These are phyloP conservation scores for Achlya flavicornis DNA, from an alignment of 2,888 invertebrate species.

Conservation along the genomic window DNA sequence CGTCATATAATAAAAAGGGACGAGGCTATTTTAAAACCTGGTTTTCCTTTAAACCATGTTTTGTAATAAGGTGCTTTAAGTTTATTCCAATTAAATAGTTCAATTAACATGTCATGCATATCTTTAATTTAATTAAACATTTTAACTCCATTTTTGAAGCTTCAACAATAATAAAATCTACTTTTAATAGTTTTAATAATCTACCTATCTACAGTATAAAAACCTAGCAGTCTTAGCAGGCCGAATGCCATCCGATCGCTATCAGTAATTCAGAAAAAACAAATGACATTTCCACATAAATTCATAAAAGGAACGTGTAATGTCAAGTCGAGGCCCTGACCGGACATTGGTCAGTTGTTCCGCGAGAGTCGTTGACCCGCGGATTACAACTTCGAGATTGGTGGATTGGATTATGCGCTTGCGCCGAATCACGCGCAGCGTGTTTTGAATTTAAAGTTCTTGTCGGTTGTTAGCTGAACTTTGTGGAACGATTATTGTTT, in stretches of 20 bases:
- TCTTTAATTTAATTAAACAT: background rate
- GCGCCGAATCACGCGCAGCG: constrained; percentile 52
- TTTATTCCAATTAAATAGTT: background rate
- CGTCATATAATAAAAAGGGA: no score
- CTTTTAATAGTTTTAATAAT: background rate
- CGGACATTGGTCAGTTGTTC: constrained; percentile 59
- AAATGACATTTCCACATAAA: constrained; percentile 33
- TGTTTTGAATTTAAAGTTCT: constrained; percentile 57
- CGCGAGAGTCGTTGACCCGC: constrained; percentile 55
- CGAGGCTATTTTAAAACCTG: no score
- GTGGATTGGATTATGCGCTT: constrained; percentile 68
- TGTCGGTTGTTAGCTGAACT: constrained; percentile 42
- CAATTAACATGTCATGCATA: background rate
- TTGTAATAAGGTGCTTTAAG: no score
- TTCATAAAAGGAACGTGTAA: constrained; percentile 56
- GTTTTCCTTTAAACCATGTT: no score
- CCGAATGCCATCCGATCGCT: background rate
- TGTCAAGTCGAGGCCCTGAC: constrained; percentile 70
- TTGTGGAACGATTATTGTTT: background rate
- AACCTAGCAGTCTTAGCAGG: background rate
- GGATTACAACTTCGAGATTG: constrained; percentile 55
- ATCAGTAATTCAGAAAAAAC: constrained; percentile 23
- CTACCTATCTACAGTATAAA: background rate
- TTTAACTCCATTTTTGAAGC: no score
- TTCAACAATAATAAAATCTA: background rate